phyloP scores from a whole-genome alignment of 2,113 vertebrate species.

The Hystrix brachyura region DNA sequence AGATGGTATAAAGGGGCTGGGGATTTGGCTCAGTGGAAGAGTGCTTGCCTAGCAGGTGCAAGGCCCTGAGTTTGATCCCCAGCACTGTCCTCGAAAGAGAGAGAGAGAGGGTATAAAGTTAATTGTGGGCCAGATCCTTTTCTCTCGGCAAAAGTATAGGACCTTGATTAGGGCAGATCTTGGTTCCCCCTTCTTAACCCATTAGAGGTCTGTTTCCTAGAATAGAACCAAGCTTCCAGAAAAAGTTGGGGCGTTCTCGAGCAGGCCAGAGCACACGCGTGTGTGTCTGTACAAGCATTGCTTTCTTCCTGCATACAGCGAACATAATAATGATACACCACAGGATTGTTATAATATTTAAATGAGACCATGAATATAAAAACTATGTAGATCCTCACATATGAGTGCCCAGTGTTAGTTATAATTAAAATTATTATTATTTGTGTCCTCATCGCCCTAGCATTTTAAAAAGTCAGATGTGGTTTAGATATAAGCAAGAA shows the following conservation, averaged over 20 bases:
- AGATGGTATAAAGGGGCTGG: neutral
- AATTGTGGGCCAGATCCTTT: neutral
- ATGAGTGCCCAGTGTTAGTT: neutral
- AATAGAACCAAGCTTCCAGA: neutral
- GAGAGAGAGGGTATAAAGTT: neutral
- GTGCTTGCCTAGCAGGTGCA: too few relatives aligned
- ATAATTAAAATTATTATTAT: neutral
- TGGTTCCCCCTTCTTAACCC: neutral
- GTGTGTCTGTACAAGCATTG: conserved; percentile 4
- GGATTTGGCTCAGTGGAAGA: too few relatives aligned
- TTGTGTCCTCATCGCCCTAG: neutral
- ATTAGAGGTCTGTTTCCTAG: neutral
- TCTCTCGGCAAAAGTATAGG: neutral
- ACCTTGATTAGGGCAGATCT: neutral
- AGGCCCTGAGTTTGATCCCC: too few relatives aligned
- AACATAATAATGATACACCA: neutral
- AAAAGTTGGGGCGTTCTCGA: neutral
- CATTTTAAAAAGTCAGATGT: neutral
- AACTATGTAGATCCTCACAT: conserved; percentile 4
- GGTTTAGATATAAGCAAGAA: neutral
- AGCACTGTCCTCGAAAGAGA: too few relatives aligned
- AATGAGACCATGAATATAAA: neutral
- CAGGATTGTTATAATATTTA: neutral
- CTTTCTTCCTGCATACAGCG: conserved; percentile 25
- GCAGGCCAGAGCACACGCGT: neutral